Conservation (phyloP, 1,140 invertebrate genomes). For the Saccostrea echinata region DNA sequence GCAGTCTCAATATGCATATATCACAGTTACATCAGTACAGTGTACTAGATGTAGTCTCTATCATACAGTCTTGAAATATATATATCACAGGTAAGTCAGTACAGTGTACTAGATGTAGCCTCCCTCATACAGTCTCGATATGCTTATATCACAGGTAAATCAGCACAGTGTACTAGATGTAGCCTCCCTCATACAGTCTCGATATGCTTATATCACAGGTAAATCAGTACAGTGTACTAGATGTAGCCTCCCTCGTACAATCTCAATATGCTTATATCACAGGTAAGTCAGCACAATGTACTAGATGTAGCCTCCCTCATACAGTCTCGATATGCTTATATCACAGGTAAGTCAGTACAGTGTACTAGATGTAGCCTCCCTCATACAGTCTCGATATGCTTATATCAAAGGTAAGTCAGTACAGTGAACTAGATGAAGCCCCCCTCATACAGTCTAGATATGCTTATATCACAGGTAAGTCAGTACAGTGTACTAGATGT, state of each 20-base stretch:
- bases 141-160: constrained; percentile 73
- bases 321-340: neutral
- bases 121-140: constrained; percentile 87
- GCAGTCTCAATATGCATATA: neutral
- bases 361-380: constrained; percentile 90
- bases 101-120: constrained; percentile 90
- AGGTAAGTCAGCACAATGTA: too few relatives aligned
- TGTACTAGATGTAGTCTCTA: too few relatives aligned
- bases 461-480: constrained; percentile 16
- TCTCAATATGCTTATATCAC: neutral
- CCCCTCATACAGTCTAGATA: constrained; percentile 87
- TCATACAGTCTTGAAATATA: neutral
- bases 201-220: constrained; percentile 28
- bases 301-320: too few relatives aligned
- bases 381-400: constrained; percentile 85
- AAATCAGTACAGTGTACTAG: neutral
- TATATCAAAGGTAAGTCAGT: constrained; percentile 79
- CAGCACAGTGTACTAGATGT: constrained; percentile 88
- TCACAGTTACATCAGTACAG: neutral
- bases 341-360: constrained; percentile 81
- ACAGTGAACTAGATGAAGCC: constrained; percentile 88
- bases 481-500: neutral
- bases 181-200: constrained; percentile 89
- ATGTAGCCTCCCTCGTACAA: neutral
- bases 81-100: constrained; percentile 73